Percentiles rank a stretch among this genome's conserved stretches.
phyloP scores from a whole-genome alignment of 1,140 invertebrate species.

The Dendrolimus punctatus region DNA sequence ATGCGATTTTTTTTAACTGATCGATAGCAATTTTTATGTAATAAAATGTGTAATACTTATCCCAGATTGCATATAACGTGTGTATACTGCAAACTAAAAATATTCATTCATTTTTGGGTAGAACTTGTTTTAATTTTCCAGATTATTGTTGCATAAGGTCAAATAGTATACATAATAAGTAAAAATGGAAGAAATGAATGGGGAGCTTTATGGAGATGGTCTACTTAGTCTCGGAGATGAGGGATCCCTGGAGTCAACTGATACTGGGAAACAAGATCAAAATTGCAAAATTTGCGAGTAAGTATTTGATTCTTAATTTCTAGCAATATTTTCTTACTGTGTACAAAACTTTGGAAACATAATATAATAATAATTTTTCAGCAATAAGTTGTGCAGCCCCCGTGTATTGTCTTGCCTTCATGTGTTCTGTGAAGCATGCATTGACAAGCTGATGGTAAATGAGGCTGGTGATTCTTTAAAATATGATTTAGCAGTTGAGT shows the following conservation, averaged over 20 bases:
- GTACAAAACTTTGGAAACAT: conserved; percentile 2
- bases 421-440: conserved; percentile 92
- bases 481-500: conserved; percentile 74
- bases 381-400: conserved; percentile 82
- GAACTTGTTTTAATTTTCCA: conserved; percentile 31
- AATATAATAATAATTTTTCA: conserved; percentile 58
- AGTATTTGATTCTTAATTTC: conserved; percentile 25
- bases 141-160: conserved; percentile 57
- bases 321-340: conserved; percentile 1
- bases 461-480: conserved; percentile 77
- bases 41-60: too few relatives aligned
- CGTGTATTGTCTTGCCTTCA: conserved; percentile 93
- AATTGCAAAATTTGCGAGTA: conserved; percentile 72
- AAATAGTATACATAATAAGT: conserved; percentile 60
- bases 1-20: too few relatives aligned
- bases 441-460: conserved; percentile 84
- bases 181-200: conserved; percentile 71
- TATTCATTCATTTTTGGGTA: too few relatives aligned
- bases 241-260: conserved; percentile 63
- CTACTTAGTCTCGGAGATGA: conserved; percentile 68
- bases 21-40: too few relatives aligned
- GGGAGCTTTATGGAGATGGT: conserved; percentile 66
- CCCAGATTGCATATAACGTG: too few relatives aligned
- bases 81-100: too few relatives aligned
- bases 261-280: conserved; percentile 68